Conservation (phyloP, 2,888 invertebrate genomes). For the Metacarcinus magister region DNA sequence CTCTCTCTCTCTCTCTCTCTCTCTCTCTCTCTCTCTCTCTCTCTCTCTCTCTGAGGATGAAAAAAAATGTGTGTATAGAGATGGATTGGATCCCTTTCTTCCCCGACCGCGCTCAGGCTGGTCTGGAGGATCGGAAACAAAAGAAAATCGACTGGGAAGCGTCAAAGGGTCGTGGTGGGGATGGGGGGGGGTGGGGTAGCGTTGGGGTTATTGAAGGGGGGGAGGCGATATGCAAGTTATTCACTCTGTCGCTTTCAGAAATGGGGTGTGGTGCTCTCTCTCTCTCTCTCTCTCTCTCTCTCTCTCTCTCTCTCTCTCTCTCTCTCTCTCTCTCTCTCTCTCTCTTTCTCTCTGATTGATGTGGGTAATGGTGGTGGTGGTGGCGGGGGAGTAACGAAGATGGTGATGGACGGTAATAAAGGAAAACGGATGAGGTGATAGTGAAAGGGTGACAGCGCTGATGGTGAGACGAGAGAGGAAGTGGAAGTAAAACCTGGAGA, state of each 20-base stretch:
- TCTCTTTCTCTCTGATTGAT: not conserved
- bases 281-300: not conserved
- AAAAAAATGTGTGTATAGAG: not conserved
- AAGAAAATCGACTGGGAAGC: slow-evolving; percentile 49
- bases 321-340: not conserved
- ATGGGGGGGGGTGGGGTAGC: not conserved
- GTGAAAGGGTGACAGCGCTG: not conserved
- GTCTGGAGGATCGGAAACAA: slow-evolving; percentile 31
- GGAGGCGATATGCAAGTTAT: not conserved
- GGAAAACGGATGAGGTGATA: not conserved
- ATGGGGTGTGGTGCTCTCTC: not conserved
- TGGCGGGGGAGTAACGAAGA: not conserved
- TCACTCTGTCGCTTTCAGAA: not conserved
- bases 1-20: slow-evolving; percentile 40
- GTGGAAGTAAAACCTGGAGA: not conserved
- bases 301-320: not conserved
- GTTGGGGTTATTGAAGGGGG: not conserved
- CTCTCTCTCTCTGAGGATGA: not conserved
- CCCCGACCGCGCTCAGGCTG: not conserved
- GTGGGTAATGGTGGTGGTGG: not conserved
- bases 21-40: slow-evolving; percentile 51
- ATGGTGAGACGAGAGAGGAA: not conserved
- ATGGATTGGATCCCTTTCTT: slow-evolving; percentile 8
- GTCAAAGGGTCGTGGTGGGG: slow-evolving; percentile 7
- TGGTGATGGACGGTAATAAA: not conserved